These are phyloP conservation scores for Ia io DNA, from an alignment of 2,113 vertebrate species.

Conservation along the genomic window DNA sequence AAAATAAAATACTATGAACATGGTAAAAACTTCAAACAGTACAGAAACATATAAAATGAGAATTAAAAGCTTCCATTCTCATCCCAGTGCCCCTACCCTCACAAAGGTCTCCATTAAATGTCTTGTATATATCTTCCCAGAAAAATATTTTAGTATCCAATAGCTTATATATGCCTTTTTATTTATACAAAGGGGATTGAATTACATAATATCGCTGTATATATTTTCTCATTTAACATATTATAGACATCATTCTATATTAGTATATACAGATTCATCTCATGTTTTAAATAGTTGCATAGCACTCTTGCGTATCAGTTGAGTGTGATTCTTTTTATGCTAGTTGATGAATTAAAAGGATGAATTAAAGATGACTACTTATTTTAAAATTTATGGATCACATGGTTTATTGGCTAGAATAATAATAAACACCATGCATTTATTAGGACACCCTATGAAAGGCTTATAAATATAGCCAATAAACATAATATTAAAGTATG, in stretches of 20 bases:
- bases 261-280: neutral
- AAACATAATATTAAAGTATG: neutral
- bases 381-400: constrained; percentile 30
- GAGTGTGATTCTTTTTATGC: neutral
- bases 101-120: neutral
- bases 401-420: neutral
- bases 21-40: neutral
- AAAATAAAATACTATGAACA: neutral
- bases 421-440: neutral
- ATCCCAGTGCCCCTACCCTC: neutral
- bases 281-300: neutral
- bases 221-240: neutral
- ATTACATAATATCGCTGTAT: neutral
- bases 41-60: neutral
- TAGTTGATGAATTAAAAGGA: constrained; percentile 24
- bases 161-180: constrained; percentile 5
- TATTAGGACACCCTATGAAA: neutral
- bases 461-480: constrained; percentile 16
- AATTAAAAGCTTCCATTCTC: neutral
- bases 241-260: neutral
- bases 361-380: constrained; percentile 10
- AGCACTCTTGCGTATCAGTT: neutral
- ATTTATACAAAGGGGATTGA: neutral
- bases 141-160: neutral
- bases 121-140: neutral